These are phyloP conservation scores for Tympanoctomys barrerae DNA, from an alignment of 2,797 vertebrate species.

Conservation along the genomic window DNA sequence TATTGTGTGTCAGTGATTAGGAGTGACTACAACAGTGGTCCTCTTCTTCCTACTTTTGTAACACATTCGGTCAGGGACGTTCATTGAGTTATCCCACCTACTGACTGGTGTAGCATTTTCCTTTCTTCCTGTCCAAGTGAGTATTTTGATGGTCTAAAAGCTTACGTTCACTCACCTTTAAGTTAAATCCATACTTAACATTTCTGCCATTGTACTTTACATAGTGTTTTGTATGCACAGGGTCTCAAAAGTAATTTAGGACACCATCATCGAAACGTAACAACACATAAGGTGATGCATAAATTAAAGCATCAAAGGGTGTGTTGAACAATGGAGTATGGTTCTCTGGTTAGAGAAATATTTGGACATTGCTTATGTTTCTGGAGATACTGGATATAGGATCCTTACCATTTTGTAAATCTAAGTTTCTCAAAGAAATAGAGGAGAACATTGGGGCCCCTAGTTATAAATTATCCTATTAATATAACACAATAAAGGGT, in stretches of 20 bases:
- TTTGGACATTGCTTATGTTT: not conserved
- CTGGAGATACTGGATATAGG: not conserved
- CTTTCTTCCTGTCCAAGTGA: not conserved
- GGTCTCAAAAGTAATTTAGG: not conserved
- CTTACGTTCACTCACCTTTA: not conserved
- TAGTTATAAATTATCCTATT: not conserved
- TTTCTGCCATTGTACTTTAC: not conserved
- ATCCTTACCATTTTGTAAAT: not conserved
- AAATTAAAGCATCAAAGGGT: not conserved
- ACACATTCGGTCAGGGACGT: not conserved
- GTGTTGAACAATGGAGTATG: not conserved
- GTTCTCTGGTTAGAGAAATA: not conserved
- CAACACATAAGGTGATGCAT: not conserved
- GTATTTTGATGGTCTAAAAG: not conserved
- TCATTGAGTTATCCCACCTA: not conserved
- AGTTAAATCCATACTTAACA: not conserved
- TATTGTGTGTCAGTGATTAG: not conserved
- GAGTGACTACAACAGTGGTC: no score
- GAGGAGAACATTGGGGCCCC: not conserved
- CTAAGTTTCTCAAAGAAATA: constrained; percentile 16
- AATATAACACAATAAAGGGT: not conserved
- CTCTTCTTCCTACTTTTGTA: not conserved
- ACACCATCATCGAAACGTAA: constrained; percentile 3
- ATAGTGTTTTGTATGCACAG: not conserved
- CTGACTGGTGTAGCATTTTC: not conserved